Evolutionary conservation across 2,888 invertebrate genomes (phyloP), one percentile per base, ranked within the genome.

Genomic region (Drosophila engyochracea): DNA sequence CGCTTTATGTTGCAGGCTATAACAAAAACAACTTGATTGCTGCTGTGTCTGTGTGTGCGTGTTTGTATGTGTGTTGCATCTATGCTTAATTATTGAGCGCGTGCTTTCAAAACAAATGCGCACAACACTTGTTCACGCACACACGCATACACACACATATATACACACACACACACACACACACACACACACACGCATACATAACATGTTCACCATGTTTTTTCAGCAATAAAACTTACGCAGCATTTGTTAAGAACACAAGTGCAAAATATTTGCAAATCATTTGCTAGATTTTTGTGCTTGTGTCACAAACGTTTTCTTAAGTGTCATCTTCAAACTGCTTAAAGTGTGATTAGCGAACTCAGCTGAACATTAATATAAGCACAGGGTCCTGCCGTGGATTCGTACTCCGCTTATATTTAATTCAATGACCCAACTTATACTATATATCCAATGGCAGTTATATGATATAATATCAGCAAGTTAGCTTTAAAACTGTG

Each of bases 51-150:
- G 35, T 35, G 41, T 41, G 33, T 41, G 35, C 63, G 31, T 35
- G 55, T 54, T 41, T 44, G 14, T 33, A 30, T 74, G 69, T 74
- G 47, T 54, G 62, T 70, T 74, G 75, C 79, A 72, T 69, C 77
- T 76, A 74, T 74, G 76, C 74, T 89, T 89, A 84, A 89, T 89
- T 89, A 86, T 89, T 77, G 73, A 81, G 66, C 67, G 63, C 66
- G 60, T 81, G 71, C 49, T 58, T 70, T 65, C 31, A 28, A 70
- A 63, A 67, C 67, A 82, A 76, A 69, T 70, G 69, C 65, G 74
- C 28, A 41, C 47, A 70, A 63, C 63, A 57, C 52, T 51, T 44
- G 39, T 62, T 35, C 51, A 52, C 44, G 12, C 60, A 62, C 25
- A 53, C 58, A 62, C 25, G 12, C 9, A 60, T 0, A 47, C 16